Base-by-base conservation (phyloP, 2,888 invertebrate species). In the Resseliella maxima region DNA sequence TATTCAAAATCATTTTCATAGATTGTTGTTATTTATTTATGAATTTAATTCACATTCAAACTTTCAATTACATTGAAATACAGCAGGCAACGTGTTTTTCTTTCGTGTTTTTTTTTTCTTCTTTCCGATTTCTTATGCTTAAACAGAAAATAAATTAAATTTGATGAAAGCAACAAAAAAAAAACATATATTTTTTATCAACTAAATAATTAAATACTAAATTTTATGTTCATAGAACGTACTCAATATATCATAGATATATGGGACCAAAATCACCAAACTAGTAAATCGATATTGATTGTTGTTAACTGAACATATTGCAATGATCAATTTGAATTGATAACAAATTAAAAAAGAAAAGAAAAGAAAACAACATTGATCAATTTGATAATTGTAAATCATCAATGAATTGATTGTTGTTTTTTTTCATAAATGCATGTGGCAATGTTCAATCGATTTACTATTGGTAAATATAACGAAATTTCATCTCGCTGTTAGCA, bases 161-260 rank as follows among this genome's bases (percentile, higher is more conserved):
- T 27, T 27, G 12, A 59, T 59, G 59, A 27, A 72, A 72, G n/a
- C n/a, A n/a, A n/a, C n/a, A n/a, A n/a, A n/a, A n/a, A n/a, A n/a
- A n/a, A n/a, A n/a, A 50, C 2, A 18, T 5, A 72, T 72, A 6
- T 24, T 24, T 31, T 72, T 31, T 12, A 12, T 18, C 31, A 72
- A 72, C 10, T 72, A 38, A 21, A 35, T 36, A 10, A 81, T 81
- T 81, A 21, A 81, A 18, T 50, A 50, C 50, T 36, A 81, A 81
- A 36, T 12, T 59, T 81, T 81, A 64, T 92, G 97, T 97, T 97
- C 97, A 97, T 95, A 96, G 97, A 97, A 97, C 97, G 95, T 97
- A 97, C 85, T 92, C 94, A 94, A 97, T 97, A 97, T 97, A 97
- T 97, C 97, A 97, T 97, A 96, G 97, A 97, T 97, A 97, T 97